A percentile compares a stretch with the other conserved stretches of the same genome.
phyloP scores from a whole-genome alignment of 1,140 invertebrate species.

The Holotrichia oblita region DNA sequence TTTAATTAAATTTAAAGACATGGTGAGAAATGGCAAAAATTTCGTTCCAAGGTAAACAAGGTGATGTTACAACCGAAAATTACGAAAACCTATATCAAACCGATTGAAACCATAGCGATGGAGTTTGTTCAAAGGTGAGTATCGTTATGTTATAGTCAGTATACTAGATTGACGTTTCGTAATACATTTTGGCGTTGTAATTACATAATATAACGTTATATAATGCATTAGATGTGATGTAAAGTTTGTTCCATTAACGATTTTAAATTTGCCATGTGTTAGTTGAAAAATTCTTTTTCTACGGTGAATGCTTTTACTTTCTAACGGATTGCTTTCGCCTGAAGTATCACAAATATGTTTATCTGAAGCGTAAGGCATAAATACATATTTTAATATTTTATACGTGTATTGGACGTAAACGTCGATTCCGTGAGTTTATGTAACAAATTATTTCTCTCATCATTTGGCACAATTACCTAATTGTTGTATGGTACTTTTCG shows the following conservation, averaged over 20 bases:
- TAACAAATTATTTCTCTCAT: too few relatives aligned
- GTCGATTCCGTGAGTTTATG: too few relatives aligned
- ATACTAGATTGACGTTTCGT: neutral
- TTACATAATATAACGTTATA: neutral
- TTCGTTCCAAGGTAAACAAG: slow-evolving; percentile 82
- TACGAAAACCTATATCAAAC: slow-evolving; percentile 77
- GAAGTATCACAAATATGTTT: too few relatives aligned
- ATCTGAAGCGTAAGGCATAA: too few relatives aligned
- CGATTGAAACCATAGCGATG: slow-evolving; percentile 78
- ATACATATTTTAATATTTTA: too few relatives aligned
- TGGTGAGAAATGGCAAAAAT: slow-evolving; percentile 82
- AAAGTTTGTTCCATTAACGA: neutral
- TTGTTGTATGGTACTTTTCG: too few relatives aligned
- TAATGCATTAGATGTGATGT: slow-evolving; percentile 12
- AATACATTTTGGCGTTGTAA: neutral
- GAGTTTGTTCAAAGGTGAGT: slow-evolving; percentile 75
- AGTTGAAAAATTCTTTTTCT: neutral
- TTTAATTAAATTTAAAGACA: slow-evolving; percentile 63
- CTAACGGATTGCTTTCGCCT: too few relatives aligned
- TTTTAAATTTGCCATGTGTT: neutral
- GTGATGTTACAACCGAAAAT: slow-evolving; percentile 80
- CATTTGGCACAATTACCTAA: too few relatives aligned
- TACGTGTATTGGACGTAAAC: too few relatives aligned
- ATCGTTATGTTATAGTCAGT: slow-evolving; percentile 11
- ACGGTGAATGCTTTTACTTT: neutral